These are phyloP conservation scores for Aplochiton taeniatus DNA, from an alignment of 2,797 vertebrate species.

Conservation along the genomic window DNA sequence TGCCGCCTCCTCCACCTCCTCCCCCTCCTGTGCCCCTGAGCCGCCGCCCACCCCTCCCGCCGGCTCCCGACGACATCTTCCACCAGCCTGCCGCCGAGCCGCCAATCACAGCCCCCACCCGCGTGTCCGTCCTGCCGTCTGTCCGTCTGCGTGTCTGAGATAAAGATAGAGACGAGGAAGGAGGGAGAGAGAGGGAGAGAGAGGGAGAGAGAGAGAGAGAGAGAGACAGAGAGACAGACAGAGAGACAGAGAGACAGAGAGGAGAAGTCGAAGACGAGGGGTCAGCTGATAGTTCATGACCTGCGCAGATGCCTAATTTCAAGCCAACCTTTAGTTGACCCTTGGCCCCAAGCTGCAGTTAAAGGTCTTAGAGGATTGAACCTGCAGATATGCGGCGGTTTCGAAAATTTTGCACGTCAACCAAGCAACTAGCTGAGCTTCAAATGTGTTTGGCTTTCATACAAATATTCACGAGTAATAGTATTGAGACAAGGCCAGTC, in stretches of 20 bases:
- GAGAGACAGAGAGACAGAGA: slow-evolving; percentile 26
- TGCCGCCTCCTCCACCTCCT: slow-evolving; percentile 57
- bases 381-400: too few relatives aligned
- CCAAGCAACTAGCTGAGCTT: too few relatives aligned
- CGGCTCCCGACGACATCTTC: slow-evolving; percentile 87
- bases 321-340: slow-evolving; percentile 3
- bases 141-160: slow-evolving; percentile 78
- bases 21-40: slow-evolving; percentile 61
- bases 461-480: too few relatives aligned
- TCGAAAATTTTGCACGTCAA: too few relatives aligned
- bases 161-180: slow-evolving; percentile 13
- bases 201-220: slow-evolving; percentile 10
- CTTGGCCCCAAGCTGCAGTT: not conserved
- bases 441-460: too few relatives aligned
- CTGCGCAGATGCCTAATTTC: slow-evolving; percentile 8
- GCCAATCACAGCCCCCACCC: slow-evolving; percentile 80
- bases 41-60: slow-evolving; percentile 78
- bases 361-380: not conserved
- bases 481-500: too few relatives aligned
- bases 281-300: slow-evolving; percentile 28
- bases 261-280: too few relatives aligned
- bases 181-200: slow-evolving; percentile 24
- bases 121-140: slow-evolving; percentile 85
- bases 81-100: slow-evolving; percentile 87
- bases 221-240: slow-evolving; percentile 21